Percentiles rank a stretch among this genome's conserved stretches.
These are phyloP conservation scores for Felis chaus DNA, from an alignment of 2,113 vertebrate genomes.

Conservation along the genomic window DNA sequence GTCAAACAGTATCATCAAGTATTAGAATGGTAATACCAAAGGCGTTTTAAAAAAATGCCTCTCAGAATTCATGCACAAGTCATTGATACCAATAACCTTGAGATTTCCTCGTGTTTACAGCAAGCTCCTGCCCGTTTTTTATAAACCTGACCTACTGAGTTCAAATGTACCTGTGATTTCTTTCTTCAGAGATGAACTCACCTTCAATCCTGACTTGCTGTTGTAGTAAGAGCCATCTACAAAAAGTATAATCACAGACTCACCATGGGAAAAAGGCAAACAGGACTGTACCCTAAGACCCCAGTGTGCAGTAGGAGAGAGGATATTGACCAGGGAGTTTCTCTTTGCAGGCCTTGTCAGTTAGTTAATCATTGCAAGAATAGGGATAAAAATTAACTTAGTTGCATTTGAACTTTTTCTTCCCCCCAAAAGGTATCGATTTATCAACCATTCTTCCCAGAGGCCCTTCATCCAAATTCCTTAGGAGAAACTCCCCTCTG, in stretches of 20 bases:
- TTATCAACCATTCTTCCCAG: conserved; percentile 40
- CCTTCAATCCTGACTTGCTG: background rate
- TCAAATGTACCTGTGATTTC: conserved; percentile 1
- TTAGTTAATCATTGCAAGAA: conserved; percentile 62
- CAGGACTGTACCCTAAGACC: background rate
- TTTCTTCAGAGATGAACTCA: background rate
- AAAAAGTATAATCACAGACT: background rate
- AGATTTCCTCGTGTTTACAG: background rate
- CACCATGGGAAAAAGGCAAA: background rate
- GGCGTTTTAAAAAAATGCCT: background rate
- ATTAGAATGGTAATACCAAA: background rate
- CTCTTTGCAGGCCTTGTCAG: background rate
- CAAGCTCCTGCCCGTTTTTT: background rate
- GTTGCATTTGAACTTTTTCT: conserved; percentile 52
- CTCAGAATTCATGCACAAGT: background rate
- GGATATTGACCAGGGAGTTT: background rate
- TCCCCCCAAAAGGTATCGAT: background rate
- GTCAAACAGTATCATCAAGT: conserved; percentile 2
- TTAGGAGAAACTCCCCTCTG: conserved; percentile 44
- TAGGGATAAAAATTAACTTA: conserved; percentile 59
- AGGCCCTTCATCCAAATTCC: conserved; percentile 18
- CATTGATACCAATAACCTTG: background rate
- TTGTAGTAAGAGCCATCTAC: background rate
- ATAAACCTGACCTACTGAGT: conserved; percentile 1
- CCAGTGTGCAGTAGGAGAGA: background rate